Evolutionary conservation across 2,113 vertebrate genomes (phyloP).

Genomic region (Alethe diademata): DNA sequence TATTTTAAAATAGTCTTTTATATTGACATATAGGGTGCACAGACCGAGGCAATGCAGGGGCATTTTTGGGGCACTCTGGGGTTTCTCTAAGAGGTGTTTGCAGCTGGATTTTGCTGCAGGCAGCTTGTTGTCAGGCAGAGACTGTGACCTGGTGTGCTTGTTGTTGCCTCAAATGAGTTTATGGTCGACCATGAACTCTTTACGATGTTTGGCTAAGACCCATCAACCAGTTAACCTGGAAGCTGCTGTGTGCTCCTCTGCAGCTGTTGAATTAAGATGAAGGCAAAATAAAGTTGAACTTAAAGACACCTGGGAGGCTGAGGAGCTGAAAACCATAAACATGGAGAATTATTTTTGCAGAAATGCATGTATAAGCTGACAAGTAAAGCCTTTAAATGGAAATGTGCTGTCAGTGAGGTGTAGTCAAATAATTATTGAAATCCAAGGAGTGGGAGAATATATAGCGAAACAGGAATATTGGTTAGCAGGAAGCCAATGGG

Average conservation of each 20-base stretch:
- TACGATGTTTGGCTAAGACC: not conserved
- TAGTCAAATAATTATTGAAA: conserved; percentile 9
- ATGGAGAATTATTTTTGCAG: not conserved
- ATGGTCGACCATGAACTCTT: not conserved
- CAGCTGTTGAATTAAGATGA: not conserved
- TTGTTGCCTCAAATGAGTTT: not conserved
- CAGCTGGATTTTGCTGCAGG: not conserved
- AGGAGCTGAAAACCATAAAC: not conserved
- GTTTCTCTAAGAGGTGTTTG: not conserved
- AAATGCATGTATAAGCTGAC: not conserved
- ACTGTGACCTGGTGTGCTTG: not conserved
- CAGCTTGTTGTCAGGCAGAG: not conserved
- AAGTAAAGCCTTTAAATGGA: conserved; percentile 1
- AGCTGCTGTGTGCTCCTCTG: not conserved
- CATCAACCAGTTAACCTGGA: not conserved
- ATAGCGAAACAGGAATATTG: not conserved
- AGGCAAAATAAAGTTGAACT: conserved; percentile 7
- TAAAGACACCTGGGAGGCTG: not conserved
- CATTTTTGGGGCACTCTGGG: not conserved
- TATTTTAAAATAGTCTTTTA: not conserved
- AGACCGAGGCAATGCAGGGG: not conserved
- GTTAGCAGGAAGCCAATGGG: not conserved
- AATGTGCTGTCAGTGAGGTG: not conserved
- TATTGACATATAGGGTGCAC: not conserved
- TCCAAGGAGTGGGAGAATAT: not conserved